phyloP scores from a whole-genome alignment of 1,140 invertebrate genomes.

The Gyrodactylus salaris region DNA sequence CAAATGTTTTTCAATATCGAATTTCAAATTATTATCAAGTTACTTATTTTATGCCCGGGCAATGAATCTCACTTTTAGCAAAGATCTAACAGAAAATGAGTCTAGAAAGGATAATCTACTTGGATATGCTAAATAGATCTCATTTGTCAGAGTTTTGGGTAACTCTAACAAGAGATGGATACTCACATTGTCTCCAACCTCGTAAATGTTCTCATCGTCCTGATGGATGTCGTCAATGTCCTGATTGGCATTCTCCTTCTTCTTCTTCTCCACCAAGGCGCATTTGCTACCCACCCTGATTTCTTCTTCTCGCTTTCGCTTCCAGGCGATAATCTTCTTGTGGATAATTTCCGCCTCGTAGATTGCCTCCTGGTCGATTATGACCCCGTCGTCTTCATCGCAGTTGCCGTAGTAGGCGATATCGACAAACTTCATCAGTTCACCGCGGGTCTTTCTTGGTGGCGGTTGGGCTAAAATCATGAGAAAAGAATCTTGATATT shows the following conservation, averaged over 20 bases:
- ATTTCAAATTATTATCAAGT: too few species aligned
- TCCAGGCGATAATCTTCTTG: neutral
- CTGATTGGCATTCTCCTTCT: slow-evolving; percentile 9
- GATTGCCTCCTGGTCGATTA: slow-evolving; percentile 49
- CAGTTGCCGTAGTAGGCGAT: slow-evolving; percentile 92
- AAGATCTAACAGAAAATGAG: too few species aligned
- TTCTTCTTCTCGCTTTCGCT: neutral
- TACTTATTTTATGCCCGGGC: too few species aligned
- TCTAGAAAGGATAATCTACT: too few species aligned
- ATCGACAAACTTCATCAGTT: slow-evolving; percentile 85
- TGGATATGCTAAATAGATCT: too few species aligned
- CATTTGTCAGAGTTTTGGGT: too few species aligned
- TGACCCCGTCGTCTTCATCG: slow-evolving; percentile 80
- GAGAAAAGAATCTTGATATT: too few species aligned
- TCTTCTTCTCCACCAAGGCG: slow-evolving; percentile 11
- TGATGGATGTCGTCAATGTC: neutral
- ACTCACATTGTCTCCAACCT: neutral
- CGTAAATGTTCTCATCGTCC: neutral
- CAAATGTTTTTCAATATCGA: too few species aligned
- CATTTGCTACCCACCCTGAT: slow-evolving; percentile 11
- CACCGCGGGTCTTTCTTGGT: slow-evolving; percentile 55
- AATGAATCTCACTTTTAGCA: too few species aligned
- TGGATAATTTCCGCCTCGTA: slow-evolving; percentile 23
- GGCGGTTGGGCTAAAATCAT: slow-evolving; percentile 25
- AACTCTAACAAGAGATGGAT: too few species aligned